Evolutionary conservation across 2,888 invertebrate genomes (phyloP), one percentile per base, ranked within the genome.

Genomic region (Heliconius hortense): DNA sequence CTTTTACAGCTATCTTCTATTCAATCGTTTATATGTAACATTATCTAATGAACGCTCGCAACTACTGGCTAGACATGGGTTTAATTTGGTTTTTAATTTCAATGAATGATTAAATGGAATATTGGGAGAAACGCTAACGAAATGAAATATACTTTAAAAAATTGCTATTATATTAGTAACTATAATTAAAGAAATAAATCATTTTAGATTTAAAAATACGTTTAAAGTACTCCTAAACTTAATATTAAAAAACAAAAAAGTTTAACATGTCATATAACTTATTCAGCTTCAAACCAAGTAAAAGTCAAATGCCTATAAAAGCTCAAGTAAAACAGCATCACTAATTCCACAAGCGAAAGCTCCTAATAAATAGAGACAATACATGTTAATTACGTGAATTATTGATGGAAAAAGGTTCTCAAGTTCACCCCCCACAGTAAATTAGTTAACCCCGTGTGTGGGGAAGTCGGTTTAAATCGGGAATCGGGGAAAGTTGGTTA

Each of bases 331-430:
- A 66, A 53, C 53, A 69, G 53, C 28, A 56, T 69, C 31, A 56
- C 69, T 8, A 31, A 56, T 35, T 56, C 69, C 69, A 56, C 69
- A 69, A 69, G 13, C 56, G 69, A 35, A 35, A 53, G 53, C 53
- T 69, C 56, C 31, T 71, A 71, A 71, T 71, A 71, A 71, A 71
- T 71, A 71, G 71, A 71, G 71, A 89, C 89, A 89, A 88, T 89
- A 86, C 85, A 86, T 86, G 85, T 86, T 85, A 86, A 89, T 88
- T 84, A 88, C 85, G 87, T 91, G 91, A 91, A 91, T 91, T 92
- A 91, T 91, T 91, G 90, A 92, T 92, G 90, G 89, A 90, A 90
- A 92, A 89, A 92, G 91, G 90, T 86, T 84, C 84, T 92, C 91
- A 92, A 92, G 89, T 91, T 91, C 90, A 90, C 89, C 86, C 84